Evolutionary conservation across 2,113 vertebrate species (phyloP).

Genomic region (Sus scrofa): DNA sequence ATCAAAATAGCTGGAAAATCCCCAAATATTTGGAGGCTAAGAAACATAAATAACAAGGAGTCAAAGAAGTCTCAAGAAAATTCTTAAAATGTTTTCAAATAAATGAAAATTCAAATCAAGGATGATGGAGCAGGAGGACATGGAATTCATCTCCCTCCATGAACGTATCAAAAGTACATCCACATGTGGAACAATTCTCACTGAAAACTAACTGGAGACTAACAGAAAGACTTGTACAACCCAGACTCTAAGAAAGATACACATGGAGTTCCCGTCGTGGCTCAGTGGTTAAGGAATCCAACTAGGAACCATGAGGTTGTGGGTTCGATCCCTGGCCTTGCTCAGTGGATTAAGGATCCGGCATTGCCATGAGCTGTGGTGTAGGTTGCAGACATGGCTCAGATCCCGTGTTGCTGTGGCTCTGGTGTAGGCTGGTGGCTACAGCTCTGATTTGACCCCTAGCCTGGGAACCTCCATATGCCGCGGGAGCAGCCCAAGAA

Average conservation of each 20-base stretch:
- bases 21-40: background rate
- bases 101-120: background rate
- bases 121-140: background rate
- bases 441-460: no score
- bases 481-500: no score
- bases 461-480: no score
- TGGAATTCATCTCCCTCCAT: accelerated
- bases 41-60: background rate
- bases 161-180: background rate
- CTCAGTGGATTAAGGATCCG: no score
- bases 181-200: background rate
- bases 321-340: no score
- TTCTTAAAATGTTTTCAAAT: background rate
- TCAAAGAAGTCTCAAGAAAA: background rate
- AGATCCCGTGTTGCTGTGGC: no score
- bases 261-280: no score
- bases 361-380: no score
- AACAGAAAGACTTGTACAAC: background rate
- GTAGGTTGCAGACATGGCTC: no score
- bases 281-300: no score
- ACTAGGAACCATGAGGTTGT: no score
- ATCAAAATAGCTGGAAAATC: background rate
- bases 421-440: no score
- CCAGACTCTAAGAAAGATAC: background rate
- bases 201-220: background rate